Conservation (phyloP, 2,797 vertebrate species). For the Parotocinclus haroldoi region DNA sequence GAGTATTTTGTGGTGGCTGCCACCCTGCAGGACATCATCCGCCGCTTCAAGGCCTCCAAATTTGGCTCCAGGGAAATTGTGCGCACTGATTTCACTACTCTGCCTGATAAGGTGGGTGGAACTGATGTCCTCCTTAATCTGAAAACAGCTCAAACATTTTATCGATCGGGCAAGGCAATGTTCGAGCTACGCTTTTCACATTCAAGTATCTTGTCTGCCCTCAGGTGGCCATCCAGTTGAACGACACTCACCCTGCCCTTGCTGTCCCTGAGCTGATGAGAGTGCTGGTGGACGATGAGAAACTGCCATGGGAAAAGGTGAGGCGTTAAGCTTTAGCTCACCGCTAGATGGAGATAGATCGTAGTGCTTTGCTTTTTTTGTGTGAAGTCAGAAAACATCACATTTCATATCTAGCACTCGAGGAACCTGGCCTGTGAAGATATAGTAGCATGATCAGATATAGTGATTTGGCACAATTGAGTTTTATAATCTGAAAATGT, state of each 20-base stretch:
- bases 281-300: conserved; percentile 90
- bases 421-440: too few species aligned
- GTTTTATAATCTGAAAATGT: too few species aligned
- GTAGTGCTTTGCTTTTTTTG: too few species aligned
- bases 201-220: conserved; percentile 22
- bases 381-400: too few species aligned
- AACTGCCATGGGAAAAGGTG: conserved; percentile 85
- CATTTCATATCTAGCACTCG: too few species aligned
- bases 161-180: not conserved
- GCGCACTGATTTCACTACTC: conserved; percentile 85
- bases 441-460: too few species aligned
- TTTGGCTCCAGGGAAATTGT: conserved; percentile 90
- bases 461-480: too few species aligned
- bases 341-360: too few species aligned
- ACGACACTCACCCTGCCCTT: conserved; percentile 94
- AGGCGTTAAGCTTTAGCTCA: too few species aligned
- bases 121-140: not conserved
- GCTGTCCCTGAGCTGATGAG: conserved; percentile 96
- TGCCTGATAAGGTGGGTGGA: conserved; percentile 85
- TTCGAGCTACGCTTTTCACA: not conserved
- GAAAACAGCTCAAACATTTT: not conserved
- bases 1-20: conserved; percentile 98
- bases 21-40: conserved; percentile 95
- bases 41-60: conserved; percentile 95
- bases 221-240: conserved; percentile 96